Conservation (phyloP, 1,140 invertebrate genomes). For the Drosophila lacteicornis region DNA sequence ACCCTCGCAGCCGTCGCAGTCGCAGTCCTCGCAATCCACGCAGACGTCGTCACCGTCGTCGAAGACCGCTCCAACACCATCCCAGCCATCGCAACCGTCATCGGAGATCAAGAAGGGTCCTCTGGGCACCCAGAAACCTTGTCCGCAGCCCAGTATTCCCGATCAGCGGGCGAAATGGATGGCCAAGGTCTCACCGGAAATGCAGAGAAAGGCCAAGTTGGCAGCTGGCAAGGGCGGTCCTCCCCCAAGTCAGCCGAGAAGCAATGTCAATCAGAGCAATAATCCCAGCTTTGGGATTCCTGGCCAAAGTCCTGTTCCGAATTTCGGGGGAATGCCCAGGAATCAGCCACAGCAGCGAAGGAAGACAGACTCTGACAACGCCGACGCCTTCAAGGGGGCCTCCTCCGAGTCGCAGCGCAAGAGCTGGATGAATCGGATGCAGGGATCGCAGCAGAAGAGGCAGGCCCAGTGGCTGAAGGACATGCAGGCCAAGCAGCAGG, state of each 20-base stretch:
- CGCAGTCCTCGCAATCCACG: not conserved
- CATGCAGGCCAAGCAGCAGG: constrained; percentile 65
- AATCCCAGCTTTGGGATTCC: not conserved
- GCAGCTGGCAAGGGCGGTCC: not conserved
- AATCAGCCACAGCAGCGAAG: not conserved
- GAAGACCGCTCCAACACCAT: not conserved
- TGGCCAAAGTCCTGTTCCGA: not conserved
- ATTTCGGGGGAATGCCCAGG: constrained; percentile 19
- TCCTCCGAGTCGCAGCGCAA: constrained; percentile 42
- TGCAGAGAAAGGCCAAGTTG: constrained; percentile 28
- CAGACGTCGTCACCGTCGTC: not conserved
- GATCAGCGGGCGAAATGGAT: constrained; percentile 70
- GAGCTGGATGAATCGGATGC: constrained; percentile 71
- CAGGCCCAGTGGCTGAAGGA: constrained; percentile 64
- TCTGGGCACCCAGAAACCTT: not conserved
- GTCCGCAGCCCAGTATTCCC: constrained; percentile 22
- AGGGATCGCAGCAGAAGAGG: constrained; percentile 58
- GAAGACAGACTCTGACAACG: not conserved
- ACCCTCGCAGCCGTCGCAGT: not conserved
- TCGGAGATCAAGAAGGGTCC: constrained; percentile 1
- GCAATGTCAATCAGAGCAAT: not conserved
- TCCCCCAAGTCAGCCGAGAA: not conserved
- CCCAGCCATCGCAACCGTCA: not conserved
- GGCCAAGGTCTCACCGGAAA: constrained; percentile 59
- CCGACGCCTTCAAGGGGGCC: constrained; percentile 22